Base-by-base conservation (phyloP, 2,113 vertebrate genomes). In the Pangasianodon gigas region DNA sequence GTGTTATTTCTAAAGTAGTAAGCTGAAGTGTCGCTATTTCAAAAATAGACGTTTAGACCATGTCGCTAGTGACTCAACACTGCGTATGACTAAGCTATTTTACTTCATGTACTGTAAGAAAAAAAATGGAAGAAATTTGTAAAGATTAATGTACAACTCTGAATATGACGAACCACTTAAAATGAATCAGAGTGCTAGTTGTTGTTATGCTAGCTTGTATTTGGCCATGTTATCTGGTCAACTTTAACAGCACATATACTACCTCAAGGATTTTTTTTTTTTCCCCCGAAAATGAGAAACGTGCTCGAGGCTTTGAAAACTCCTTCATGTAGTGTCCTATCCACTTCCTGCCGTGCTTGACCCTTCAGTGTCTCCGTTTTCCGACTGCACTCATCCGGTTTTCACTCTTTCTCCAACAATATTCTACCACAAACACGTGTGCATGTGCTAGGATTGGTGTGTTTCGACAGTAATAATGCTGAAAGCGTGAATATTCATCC, bases 331-430 rank as follows among this genome's bases (percentile, higher is more conserved):
- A 46, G 7, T 32, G 26, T 29, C 51, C 77, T 74, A 8, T 75
- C 13, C 18, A 75, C 86, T 84, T 90, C 89, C 89, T 77, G 65
- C 46, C 51, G 32, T 6, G 80, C 48, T n/a, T 62, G 85, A 62
- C 79, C 67, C 29, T 62, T 71, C 77, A 21, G 74, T 16, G 77
- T 90, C 46, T 52, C 9, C 8, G 62, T 56, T 82, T 87, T 81
- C 56, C 85, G 71, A 71, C 69, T 48, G 51, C n/a, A 32, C 77
- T 83, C 60, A 56, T 83, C 85, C 89, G 69, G 60, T 87, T 87
- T 74, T 87, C 26, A 26, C 37, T 75, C 41, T 51, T 51, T 18
- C 74, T 51, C 74, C 67, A 48, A 79, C 18, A 81, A 80, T 11
- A 82, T 32, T 7, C 54, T 54, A 79, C 46, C 26, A 80, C 46